phyloP scores from a whole-genome alignment of 2,888 invertebrate genomes.

The Epistrophella euchroma region DNA sequence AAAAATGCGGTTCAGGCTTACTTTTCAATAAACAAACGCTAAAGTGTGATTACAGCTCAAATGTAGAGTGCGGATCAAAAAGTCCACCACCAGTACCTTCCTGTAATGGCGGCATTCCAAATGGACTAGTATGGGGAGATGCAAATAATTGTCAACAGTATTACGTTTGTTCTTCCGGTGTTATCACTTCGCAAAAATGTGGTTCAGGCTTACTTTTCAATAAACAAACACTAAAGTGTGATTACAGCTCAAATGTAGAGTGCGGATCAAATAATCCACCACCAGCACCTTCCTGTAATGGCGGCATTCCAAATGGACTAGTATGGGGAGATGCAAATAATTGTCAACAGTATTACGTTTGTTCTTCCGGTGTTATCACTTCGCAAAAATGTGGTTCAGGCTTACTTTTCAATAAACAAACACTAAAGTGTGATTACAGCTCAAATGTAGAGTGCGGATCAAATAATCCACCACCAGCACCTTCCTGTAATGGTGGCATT shows the following conservation, averaged over 20 bases:
- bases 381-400: neutral
- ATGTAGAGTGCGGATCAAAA: neutral
- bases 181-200: too few relatives aligned
- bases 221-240: neutral
- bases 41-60: neutral
- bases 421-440: neutral
- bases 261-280: neutral
- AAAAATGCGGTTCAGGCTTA: neutral
- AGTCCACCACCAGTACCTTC: neutral
- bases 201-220: neutral
- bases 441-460: neutral
- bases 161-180: too few relatives aligned
- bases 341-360: neutral
- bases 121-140: neutral
- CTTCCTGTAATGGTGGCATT: too few relatives aligned
- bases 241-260: neutral
- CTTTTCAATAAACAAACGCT: neutral
- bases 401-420: neutral
- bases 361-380: neutral
- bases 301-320: neutral
- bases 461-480: neutral
- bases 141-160: too few relatives aligned
- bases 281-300: neutral
- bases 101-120: neutral
- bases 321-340: neutral